These are phyloP conservation scores for Mormoops blainvillei DNA, from an alignment of 2,113 vertebrate species.

Conservation along the genomic window DNA sequence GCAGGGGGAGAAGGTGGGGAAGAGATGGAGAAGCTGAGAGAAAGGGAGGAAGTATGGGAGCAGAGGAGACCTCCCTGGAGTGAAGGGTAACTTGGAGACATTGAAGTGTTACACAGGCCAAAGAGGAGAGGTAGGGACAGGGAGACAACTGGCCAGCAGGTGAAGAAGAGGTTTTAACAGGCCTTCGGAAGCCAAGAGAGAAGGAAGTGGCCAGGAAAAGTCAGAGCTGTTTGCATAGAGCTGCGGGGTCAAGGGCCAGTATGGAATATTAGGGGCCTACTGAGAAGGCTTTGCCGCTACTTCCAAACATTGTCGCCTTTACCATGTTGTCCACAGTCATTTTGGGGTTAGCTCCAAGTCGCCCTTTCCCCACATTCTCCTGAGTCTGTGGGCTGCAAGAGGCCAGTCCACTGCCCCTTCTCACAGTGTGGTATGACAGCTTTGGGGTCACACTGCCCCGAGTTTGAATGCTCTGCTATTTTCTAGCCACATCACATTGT, in stretches of 20 bases:
- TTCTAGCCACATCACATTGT: background rate
- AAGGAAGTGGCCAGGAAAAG: background rate
- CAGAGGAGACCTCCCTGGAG: background rate
- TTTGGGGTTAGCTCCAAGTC: background rate
- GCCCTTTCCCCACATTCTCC: background rate
- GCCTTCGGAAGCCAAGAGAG: rapidly evolving
- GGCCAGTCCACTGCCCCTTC: background rate
- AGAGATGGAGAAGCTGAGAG: background rate
- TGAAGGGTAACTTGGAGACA: background rate
- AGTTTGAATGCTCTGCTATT: background rate
- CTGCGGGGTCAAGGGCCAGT: background rate
- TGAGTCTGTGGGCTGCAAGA: background rate
- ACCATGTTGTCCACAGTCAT: background rate
- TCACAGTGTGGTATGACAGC: background rate
- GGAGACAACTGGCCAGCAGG: background rate
- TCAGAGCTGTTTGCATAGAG: background rate
- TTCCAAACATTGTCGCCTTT: background rate
- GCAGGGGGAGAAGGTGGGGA: background rate
- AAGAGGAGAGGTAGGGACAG: background rate
- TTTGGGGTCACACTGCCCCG: background rate
- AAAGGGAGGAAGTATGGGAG: background rate
- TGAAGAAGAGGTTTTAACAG: background rate
- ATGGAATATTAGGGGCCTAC: background rate
- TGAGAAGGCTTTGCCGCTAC: background rate
- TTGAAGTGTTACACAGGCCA: background rate